phyloP scores from a whole-genome alignment of 2,797 vertebrate species.

The Lithobates pipiens region DNA sequence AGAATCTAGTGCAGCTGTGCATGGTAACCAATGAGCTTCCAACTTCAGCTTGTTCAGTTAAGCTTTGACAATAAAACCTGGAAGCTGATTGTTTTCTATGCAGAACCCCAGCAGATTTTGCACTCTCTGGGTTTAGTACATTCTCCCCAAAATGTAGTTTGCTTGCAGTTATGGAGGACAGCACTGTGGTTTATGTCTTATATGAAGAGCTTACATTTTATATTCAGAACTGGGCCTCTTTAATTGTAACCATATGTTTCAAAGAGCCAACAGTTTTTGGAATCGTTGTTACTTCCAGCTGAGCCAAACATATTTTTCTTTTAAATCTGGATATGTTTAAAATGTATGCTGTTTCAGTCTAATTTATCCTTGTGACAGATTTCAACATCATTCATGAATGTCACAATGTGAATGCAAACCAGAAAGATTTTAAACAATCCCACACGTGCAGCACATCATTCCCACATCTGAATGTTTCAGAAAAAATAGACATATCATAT shows the following conservation, averaged over 20 bases:
- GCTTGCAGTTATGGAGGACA: neutral
- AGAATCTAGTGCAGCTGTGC: too few species aligned
- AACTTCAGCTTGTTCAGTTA: too few species aligned
- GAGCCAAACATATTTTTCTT: slow-evolving; percentile 17
- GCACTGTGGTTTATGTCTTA: neutral
- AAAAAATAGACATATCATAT: neutral
- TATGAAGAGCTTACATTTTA: neutral
- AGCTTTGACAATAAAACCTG: too few species aligned
- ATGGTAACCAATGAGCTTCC: too few species aligned
- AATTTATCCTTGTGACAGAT: slow-evolving; percentile 53
- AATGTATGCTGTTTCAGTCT: slow-evolving; percentile 45
- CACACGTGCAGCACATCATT: neutral
- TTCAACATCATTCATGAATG: slow-evolving; percentile 48
- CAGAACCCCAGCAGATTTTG: too few species aligned
- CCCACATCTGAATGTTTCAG: neutral
- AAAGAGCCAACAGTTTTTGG: slow-evolving; percentile 19
- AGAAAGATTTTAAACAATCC: slow-evolving; percentile 35
- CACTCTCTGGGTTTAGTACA: too few species aligned
- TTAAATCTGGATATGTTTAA: slow-evolving; percentile 66
- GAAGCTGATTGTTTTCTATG: too few species aligned
- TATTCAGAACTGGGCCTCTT: slow-evolving; percentile 29
- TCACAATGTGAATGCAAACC: slow-evolving; percentile 22
- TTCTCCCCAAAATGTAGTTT: neutral
- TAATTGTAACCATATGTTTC: slow-evolving; percentile 44
- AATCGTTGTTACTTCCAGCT: slow-evolving; percentile 21